Base-by-base conservation (phyloP, 2,797 vertebrate species). In the Schizothorax lantsangensis region DNA sequence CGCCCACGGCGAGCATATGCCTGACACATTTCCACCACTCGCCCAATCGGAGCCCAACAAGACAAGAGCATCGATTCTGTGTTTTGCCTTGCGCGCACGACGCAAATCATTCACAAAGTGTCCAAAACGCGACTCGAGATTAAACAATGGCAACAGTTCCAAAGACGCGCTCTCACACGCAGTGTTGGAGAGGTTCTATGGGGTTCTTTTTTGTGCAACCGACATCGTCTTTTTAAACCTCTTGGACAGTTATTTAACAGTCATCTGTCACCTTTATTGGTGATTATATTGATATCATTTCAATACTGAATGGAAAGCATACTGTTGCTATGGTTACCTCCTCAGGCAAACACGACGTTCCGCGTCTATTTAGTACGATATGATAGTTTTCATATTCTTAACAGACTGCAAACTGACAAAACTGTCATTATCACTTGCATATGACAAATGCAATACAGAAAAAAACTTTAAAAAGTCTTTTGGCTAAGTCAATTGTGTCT, bases 1-100 rank as follows among this genome's bases (percentile, higher is more conserved):
- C 94, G 92, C 95, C 95, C 94, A 93, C 93, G 88, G 90, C 91
- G 93, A 90, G 90, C 92, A 93, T 93, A 92, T 94, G 94, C 93
- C 91, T 91, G 92, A 93, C 94, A 94, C 90, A 91, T 92, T 92
- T 94, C 91, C 91, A 87, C 86, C 88, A 88, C 49, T 92, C 91
- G 69, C 88, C 93, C 93, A 91, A 91, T 93, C 89, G 85, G 88
- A 93, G 90, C 90, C 78, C 30, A 91, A 94, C 88, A 81, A 88
- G 80, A 87, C 90, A 84, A 84, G 79, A 88, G 83, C 84, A 72
- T 83, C 85, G 86, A 90, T 90, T 90, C 88, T 84, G 83, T 85
- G 81, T 54, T 83, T 84, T 88, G 78, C 72, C 84, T 52, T 78
- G 73, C 38, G 73, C 72, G 79, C 40, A 75, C 49, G 71, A 75